Evolutionary conservation across 1,140 invertebrate genomes (phyloP), one percentile per base, ranked within the genome.

Genomic region (Plutomurus gul): DNA sequence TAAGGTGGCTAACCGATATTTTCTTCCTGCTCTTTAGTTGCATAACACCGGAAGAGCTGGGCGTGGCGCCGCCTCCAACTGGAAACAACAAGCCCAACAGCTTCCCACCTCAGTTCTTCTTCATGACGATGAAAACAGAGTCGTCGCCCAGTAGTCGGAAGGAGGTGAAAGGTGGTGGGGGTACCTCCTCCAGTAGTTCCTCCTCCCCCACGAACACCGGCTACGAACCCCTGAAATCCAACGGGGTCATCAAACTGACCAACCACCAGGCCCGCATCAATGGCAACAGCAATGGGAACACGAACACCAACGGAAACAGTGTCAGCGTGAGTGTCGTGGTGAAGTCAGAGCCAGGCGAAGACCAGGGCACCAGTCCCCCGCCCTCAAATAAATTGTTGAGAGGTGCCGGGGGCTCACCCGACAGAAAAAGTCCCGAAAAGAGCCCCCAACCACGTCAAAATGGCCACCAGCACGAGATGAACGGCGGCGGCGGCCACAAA

Each of bases 121-220:
- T 73, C 87, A 87, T 77, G 86, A 87, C 81, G 87, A 88, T 82
- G 87, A 87, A 83, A 87, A 86, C 74, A 86, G 87, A 84, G 85
- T 85, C 37, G 83, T 77, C 72, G 80, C 56, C 56, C 6, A 33
- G 27, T 16, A 65, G 16, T 18, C 25, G 85, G 40, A 85, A 82
- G 33, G 87, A 88, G 71, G 85, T 86, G 33, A 89, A 89, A 82
- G 85, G 88, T 78, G 88, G 88, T 46, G 86, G 60, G 74, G 13
- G 11, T 83, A 7, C 56, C 18, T 80, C 40, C 56, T 33, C 84
- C 85, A 82, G 86, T 85, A 75, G 85, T 85, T 81, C 85, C 86
- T 81, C 87, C 87, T 81, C 49, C 86, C 82, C 85, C 87, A 78
- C 85, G 86, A 79, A 87, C 85, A 0, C 85, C 85, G 56, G 84